Base-by-base conservation (phyloP, 2,113 vertebrate genomes). In the Grammomys surdaster region DNA sequence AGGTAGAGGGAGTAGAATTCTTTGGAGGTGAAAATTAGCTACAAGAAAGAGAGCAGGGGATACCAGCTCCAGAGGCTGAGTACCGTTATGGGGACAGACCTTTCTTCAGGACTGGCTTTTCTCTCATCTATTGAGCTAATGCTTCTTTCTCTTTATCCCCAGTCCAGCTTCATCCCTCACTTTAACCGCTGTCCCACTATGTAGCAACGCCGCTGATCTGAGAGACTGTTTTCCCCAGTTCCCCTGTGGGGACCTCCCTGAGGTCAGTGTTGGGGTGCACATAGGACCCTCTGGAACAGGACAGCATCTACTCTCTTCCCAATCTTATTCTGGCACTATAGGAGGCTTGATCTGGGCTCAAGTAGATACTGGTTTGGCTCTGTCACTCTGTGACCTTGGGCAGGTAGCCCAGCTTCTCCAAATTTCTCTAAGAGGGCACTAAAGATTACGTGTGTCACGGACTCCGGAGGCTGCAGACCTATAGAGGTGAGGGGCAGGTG, bases 21-120 rank as follows among this genome's bases (percentile, higher is more conserved):
- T 89, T 75, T 93, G 94, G 80, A 16, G 48, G 36, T 73, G 46
- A 86, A 85, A 92, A 96, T 88, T 92, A 93, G 67, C 60, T 72
- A 51, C 31, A 26, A 65, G 31, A 63, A 95, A 92, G n/a, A 22
- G 17, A 72, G 58, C 33, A 46, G 51, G 77, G 58, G 36, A 94
- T 28, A 75, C 48, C 48, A 40, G 51, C 28, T 28, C 60, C 20
- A 86, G 20, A 11, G 40, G 28, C 81, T 48, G 19, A 81, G 58
- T 48, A 16, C 63, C 3, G 24, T 51, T 9, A 12, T 82, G 56
- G 36, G 58, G 26, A 13, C 72, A 72, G 76, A 72, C 63, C 85
- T 69, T 54, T 14, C 19, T 87, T 26, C 40, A 16, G 36, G 22
- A 36, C 46, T 40, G 46, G 26, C 46, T 92, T 91, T 91, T 88